Evolutionary conservation across 2,888 invertebrate species (phyloP).

Genomic region (Dasypogon diadema): DNA sequence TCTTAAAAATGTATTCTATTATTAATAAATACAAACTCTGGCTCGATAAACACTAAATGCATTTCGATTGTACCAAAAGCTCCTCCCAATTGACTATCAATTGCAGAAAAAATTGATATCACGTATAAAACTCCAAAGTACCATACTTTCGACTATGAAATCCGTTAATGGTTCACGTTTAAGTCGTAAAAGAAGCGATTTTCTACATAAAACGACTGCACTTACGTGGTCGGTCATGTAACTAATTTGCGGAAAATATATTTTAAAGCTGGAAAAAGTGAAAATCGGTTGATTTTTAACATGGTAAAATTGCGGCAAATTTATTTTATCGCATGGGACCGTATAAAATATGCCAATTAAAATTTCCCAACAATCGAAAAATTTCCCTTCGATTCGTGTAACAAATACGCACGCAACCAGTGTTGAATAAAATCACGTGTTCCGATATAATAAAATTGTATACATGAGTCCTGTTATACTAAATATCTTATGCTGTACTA

Average conservation of each 20-base stretch:
- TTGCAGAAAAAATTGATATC: no score
- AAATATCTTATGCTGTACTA: not conserved
- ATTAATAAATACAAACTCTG: no score
- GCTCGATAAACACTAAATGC: no score
- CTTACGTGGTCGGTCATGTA: slow-evolving; percentile 15
- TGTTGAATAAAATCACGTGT: slow-evolving; percentile 36
- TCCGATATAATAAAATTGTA: slow-evolving; percentile 3
- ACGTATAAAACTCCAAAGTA: not conserved
- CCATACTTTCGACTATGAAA: not conserved
- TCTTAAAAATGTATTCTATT: no score
- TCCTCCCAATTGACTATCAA: no score
- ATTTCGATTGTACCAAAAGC: no score
- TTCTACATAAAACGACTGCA: slow-evolving; percentile 42
- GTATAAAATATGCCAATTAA: slow-evolving; percentile 25
- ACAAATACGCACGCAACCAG: slow-evolving; percentile 33
- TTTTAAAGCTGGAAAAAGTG: slow-evolving; percentile 20
- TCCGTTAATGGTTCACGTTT: slow-evolving; percentile 38
- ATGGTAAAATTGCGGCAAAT: slow-evolving; percentile 12
- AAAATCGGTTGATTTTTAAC: slow-evolving; percentile 15
- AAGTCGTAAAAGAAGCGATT: slow-evolving; percentile 45
- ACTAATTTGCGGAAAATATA: not conserved
- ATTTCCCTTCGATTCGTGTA: slow-evolving; percentile 15
- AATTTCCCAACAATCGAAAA: slow-evolving; percentile 19
- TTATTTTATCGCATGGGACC: not conserved
- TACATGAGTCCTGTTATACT: slow-evolving; percentile 1